A percentile compares a stretch with the other conserved stretches of the same genome.
These are phyloP conservation scores for Sebastiscus tertius DNA, from an alignment of 2,797 vertebrate species.

Conservation along the genomic window DNA sequence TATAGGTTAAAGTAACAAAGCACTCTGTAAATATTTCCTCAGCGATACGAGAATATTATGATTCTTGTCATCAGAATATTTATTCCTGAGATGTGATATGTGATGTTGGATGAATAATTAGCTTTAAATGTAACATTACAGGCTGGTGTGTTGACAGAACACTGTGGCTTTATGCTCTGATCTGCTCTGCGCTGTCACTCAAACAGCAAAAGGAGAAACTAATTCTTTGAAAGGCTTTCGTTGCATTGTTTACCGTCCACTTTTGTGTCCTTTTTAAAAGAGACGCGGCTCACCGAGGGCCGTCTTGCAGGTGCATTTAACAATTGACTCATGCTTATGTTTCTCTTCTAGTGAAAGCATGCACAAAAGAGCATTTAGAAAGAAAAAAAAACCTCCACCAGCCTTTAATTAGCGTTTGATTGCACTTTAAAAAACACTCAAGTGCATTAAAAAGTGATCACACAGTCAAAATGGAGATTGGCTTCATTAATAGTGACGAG, in stretches of 20 bases:
- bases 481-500: slow-evolving; percentile 66
- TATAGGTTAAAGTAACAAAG: background rate
- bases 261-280: slow-evolving; percentile 13
- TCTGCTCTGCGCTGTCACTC: background rate
- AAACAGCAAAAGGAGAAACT: slow-evolving; percentile 11
- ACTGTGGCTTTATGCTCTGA: background rate
- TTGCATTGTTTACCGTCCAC: slow-evolving; percentile 34
- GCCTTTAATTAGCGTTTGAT: slow-evolving; percentile 76
- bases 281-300: background rate
- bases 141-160: accelerated
- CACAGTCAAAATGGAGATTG: slow-evolving; percentile 66
- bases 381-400: background rate
- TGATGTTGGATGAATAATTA: background rate
- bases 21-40: background rate
- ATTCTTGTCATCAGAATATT: background rate
- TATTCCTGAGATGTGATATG: background rate
- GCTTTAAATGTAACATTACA: background rate
- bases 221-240: slow-evolving; percentile 52
- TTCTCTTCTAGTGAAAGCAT: slow-evolving; percentile 23
- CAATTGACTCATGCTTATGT: slow-evolving; percentile 52
- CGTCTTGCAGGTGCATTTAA: slow-evolving; percentile 69
- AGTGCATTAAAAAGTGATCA: slow-evolving; percentile 81
- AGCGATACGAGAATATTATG: background rate
- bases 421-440: slow-evolving; percentile 77
- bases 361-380: slow-evolving; percentile 63